Evolutionary conservation across 2,888 invertebrate species (phyloP).

Genomic region (Hartigia nigra): DNA sequence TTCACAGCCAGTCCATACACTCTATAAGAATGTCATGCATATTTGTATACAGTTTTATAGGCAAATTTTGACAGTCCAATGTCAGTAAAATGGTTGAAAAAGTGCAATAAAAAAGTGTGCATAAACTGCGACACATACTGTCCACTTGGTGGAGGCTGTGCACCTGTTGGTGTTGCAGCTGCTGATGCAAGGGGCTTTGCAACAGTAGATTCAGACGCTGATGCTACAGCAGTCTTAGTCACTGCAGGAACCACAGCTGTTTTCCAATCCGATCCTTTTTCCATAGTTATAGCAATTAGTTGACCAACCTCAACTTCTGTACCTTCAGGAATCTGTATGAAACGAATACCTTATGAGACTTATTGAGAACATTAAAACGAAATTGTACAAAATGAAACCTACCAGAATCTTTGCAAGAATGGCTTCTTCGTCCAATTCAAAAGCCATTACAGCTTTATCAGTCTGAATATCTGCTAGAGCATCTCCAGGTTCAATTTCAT

Average conservation of each 20-base stretch:
- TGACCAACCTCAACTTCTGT: constrained; percentile 67
- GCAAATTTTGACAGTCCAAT: not conserved
- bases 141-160: constrained; percentile 46
- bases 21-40: constrained; percentile 37
- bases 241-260: constrained; percentile 62
- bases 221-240: constrained; percentile 25
- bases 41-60: constrained; percentile 8
- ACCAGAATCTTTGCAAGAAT: constrained; percentile 73
- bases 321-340: constrained; percentile 66
- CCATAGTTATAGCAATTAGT: constrained; percentile 72
- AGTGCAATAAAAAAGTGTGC: no score
- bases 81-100: not conserved
- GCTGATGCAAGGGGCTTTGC: constrained; percentile 23
- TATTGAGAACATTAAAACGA: not conserved
- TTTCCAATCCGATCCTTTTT: constrained; percentile 73
- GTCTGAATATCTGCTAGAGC: constrained; percentile 75
- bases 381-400: constrained; percentile 17
- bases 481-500: constrained; percentile 70
- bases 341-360: constrained; percentile 3
- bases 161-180: constrained; percentile 19
- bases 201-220: constrained; percentile 18
- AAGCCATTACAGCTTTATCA: constrained; percentile 73
- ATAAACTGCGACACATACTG: constrained; percentile 44
- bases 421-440: constrained; percentile 73
- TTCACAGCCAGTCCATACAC: constrained; percentile 73